Evolutionary conservation across 2,113 vertebrate species (phyloP), one percentile per base, ranked within the genome.

Genomic region (Coryphaenoides rupestris): DNA sequence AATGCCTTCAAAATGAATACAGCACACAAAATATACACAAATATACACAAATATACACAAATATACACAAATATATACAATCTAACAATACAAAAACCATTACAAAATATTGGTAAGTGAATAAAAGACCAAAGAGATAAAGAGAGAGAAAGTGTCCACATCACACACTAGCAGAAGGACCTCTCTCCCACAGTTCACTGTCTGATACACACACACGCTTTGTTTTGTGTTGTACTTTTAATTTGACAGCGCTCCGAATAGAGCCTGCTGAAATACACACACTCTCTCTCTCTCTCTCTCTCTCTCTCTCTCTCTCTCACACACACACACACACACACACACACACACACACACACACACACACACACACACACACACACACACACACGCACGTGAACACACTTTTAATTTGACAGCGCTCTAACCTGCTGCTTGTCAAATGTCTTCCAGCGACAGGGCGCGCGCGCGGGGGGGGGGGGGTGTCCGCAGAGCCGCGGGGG

Each of bases 401-500:
- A 86, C 80, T 79, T 90, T 86, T 91, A 91, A 91, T 92, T 91
- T 91, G 90, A 89, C 90, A 88, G 86, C 75, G 84, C 89, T 89
- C 88, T 90, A 90, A 91, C 88, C 81, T 73, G 84, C 83, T 86
- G 88, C 89, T 89, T 90, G 89, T 89, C 89, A 92, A 89, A 88
- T 84, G 82, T 88, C 85, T 83, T 82, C 81, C 81, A 74, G 80
- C 81, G 87, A 84, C 85, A 86, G 85, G n/a, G n/a, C n/a, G n/a
- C n/a, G n/a, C n/a, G n/a, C n/a, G n/a, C n/a, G n/a, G n/a, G n/a
- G n/a, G n/a, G n/a, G n/a, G n/a, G n/a, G 84, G 82, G 77, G 86
- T 83, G 86, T 88, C 83, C 69, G 70, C 88, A 79, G 84, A 89
- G 87, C 83, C 55, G 82, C 89, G 86, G 89, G 84, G 87, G 82